phyloP scores from a whole-genome alignment of 1,140 invertebrate genomes.

The Pinna nobilis region DNA sequence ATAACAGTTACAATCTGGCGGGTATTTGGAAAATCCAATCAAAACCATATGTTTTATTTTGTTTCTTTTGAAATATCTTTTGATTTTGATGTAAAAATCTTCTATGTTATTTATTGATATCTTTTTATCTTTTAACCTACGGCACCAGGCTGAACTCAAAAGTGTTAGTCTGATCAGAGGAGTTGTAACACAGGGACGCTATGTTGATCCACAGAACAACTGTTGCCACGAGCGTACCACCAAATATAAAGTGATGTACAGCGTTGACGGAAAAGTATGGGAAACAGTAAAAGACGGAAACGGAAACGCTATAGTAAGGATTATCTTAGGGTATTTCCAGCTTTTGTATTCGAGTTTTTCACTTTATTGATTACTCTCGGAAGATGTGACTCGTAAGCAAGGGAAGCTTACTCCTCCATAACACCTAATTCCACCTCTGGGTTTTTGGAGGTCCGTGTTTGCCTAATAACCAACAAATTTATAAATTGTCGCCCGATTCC shows the following conservation, averaged over 20 bases:
- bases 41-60: background rate
- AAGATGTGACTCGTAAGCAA: no score
- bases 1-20: no score
- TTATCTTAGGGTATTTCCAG: no score
- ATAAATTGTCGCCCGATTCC: no score
- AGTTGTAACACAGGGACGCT: conserved; percentile 53
- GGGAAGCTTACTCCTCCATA: no score
- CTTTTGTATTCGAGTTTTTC: no score
- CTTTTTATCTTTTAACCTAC: background rate
- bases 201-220: conserved; percentile 42
- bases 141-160: conserved; percentile 46
- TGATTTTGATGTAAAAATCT: background rate
- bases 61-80: background rate
- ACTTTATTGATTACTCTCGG: no score
- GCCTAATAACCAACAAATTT: no score
- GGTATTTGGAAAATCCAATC: no score
- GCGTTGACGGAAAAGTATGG: conserved; percentile 49
- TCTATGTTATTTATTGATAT: background rate
- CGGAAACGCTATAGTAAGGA: conserved; percentile 44
- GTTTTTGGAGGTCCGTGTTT: no score
- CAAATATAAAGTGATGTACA: conserved; percentile 47
- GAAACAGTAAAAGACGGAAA: conserved; percentile 42
- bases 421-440: no score
- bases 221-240: conserved; percentile 52
- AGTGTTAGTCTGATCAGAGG: conserved; percentile 47